Base-by-base conservation (phyloP, 1,140 invertebrate species). In the Atta cephalotes region DNA sequence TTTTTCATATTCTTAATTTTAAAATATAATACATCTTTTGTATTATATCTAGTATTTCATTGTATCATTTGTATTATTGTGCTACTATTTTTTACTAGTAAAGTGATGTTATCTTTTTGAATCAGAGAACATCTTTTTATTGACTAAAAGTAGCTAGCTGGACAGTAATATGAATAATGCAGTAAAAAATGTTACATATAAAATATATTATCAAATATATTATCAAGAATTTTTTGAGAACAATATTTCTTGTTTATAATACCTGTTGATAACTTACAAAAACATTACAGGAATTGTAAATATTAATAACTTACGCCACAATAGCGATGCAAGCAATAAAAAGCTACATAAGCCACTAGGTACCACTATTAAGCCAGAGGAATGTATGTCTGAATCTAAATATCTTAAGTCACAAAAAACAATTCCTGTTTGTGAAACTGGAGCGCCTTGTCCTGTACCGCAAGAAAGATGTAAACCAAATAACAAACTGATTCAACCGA, bases 301-400 rank as follows among this genome's bases (percentile, higher is more conserved):
- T 89, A 82, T 91, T 74, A 90, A 72, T 82, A 91, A 62, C 71
- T 88, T 91, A 65, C 90, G 89, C 51, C 90, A 93, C 81, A 92
- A 87, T 72, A 92, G 76, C 35, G 87, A 92, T 77, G 72, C 76
- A 76, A 91, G 89, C 53, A 86, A 90, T 60, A 89, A 92, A 65
- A 92, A 89, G 58, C 21, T 85, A 79, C 45, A 92, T 62, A 92
- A 89, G 58, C 25, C 87, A 79, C 31, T 79, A 31, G 93, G 93
- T 3, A 86, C 82, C 16, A 94, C 93, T n/a, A 81, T 92, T 16
- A 93, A 87, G 71, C 93, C 93, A 16, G 93, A 95, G 60, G 94
- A 95, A 92, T 94, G 93, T 86, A 10, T 90, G 62, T 92, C 94
- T 21, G 88, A 91, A 80, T 66, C 51, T 72, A 90, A 21, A 79